Conservation (phyloP, 2,113 vertebrate species). For the Tympanuchus pallidicinctus region DNA sequence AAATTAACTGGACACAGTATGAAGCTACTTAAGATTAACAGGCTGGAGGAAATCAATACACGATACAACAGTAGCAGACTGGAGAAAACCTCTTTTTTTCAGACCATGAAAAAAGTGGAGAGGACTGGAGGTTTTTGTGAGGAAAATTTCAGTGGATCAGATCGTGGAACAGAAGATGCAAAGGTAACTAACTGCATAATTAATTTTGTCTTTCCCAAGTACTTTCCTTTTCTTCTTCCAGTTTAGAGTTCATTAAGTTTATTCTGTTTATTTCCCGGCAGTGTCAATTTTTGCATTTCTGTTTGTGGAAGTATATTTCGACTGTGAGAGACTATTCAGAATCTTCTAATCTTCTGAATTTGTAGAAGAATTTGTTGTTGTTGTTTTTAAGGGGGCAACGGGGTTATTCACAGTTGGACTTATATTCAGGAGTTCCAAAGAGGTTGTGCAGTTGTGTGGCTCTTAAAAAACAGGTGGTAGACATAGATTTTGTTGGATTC, state of each 20-base stretch:
- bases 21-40: constrained; percentile 80
- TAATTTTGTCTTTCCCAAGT: background rate
- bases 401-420: background rate
- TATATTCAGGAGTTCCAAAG: background rate
- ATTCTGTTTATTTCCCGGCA: background rate
- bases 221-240: background rate
- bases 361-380: background rate
- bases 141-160: constrained; percentile 77
- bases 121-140: constrained; percentile 86
- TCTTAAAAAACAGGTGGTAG: background rate
- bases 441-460: background rate
- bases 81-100: constrained; percentile 81
- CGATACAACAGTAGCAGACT: constrained; percentile 73
- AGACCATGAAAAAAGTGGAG: constrained; percentile 84
- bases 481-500: background rate
- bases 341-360: background rate
- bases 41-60: constrained; percentile 80
- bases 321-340: background rate
- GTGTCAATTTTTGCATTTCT: background rate
- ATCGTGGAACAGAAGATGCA: constrained; percentile 37
- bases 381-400: background rate
- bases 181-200: constrained; percentile 68
- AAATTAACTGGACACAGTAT: constrained; percentile 50
- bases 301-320: background rate
- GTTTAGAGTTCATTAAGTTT: background rate